These are phyloP conservation scores for Trogon melanurus DNA, from an alignment of 2,113 vertebrate genomes.

Conservation along the genomic window DNA sequence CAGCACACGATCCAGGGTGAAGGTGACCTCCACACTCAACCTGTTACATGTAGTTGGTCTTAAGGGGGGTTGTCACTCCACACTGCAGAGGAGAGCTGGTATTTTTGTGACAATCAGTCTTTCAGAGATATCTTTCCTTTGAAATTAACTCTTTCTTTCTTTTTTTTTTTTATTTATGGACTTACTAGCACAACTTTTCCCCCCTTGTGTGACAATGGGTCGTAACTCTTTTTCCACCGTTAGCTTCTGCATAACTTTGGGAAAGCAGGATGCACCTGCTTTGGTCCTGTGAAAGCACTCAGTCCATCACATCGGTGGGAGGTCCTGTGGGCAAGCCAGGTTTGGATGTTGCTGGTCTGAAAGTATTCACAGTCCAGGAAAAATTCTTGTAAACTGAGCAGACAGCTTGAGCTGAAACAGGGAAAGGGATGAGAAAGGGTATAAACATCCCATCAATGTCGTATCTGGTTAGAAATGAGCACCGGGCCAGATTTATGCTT, in stretches of 20 bases:
- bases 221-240: not conserved
- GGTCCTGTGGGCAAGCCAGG: not conserved
- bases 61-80: not conserved
- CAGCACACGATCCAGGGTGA: not conserved
- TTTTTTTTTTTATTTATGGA: not conserved
- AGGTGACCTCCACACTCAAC: conserved; percentile 3
- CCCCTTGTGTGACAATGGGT: not conserved
- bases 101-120: not conserved
- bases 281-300: not conserved
- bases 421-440: not conserved
- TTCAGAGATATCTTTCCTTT: not conserved
- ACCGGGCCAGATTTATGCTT: not conserved
- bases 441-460: not conserved
- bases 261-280: not conserved
- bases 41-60: not conserved
- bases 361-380: not conserved
- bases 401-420: not conserved
- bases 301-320: not conserved
- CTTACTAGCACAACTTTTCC: not conserved
- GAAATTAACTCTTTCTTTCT: not conserved
- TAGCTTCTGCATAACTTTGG: not conserved
- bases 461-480: not conserved
- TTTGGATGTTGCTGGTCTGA: not conserved
- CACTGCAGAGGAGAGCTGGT: not conserved
- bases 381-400: not conserved